Evolutionary conservation across 2,113 vertebrate genomes (phyloP).

Genomic region (Lasiurus borealis): DNA sequence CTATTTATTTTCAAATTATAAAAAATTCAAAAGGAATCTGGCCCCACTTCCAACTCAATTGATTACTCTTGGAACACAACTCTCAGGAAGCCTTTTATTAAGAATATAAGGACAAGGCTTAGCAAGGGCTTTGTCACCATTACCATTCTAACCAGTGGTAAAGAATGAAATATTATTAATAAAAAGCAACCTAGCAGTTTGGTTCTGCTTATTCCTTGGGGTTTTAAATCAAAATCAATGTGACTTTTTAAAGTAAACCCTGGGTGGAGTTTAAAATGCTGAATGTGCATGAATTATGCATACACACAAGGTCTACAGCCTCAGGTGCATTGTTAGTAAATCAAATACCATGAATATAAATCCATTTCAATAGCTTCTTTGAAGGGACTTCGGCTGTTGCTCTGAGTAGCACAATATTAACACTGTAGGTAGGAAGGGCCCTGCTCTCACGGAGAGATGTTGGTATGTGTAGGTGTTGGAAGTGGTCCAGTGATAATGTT

Average conservation of each 20-base stretch:
- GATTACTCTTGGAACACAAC: constrained; percentile 29
- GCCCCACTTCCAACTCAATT: neutral
- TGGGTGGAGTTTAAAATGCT: constrained; percentile 71
- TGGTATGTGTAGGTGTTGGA: neutral
- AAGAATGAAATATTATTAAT: constrained; percentile 63
- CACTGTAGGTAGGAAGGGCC: neutral
- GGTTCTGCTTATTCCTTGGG: constrained; percentile 56
- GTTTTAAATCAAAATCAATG: constrained; percentile 78
- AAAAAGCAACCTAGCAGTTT: constrained; percentile 54
- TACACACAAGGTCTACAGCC: neutral
- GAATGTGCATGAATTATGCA: constrained; percentile 73
- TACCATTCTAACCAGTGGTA: constrained; percentile 32
- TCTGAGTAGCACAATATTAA: neutral
- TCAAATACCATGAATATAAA: constrained; percentile 63
- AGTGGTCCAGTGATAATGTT: neutral
- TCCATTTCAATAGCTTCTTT: constrained; percentile 31
- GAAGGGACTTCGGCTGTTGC: constrained; percentile 25
- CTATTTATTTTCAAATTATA: constrained; percentile 39
- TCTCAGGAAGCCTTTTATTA: neutral
- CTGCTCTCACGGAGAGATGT: neutral
- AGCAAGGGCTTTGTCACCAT: constrained; percentile 39
- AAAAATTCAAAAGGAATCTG: constrained; percentile 39
- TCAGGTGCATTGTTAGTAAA: constrained; percentile 65
- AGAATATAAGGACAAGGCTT: neutral
- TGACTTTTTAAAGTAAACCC: constrained; percentile 72